Base-by-base conservation (phyloP, 2,888 invertebrate species). In the Drosophila atripex region DNA sequence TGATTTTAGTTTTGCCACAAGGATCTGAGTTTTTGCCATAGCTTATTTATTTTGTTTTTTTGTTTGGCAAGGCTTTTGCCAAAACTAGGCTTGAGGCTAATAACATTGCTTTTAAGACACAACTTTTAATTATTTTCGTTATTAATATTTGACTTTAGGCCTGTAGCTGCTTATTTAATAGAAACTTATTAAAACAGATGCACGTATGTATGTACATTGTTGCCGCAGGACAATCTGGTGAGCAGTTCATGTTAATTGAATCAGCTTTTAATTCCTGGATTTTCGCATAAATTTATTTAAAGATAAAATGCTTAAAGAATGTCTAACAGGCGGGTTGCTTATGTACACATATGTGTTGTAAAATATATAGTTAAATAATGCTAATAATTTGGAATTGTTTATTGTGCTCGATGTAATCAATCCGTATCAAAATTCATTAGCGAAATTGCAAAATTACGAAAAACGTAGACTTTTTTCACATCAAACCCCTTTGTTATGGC, bases 1-100 rank as follows among this genome's bases (percentile, higher is more conserved):
- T 80, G 83, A 80, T 80, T 80, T 85, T 80, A 85, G 4, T 82
- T 80, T 86, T 63, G 30, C 39, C 55, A 55, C 16, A 43, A 28
- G 38, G 56, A 32, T 12, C n/a, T 32, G 32, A 12, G 5, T 12
- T n/a, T 32, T 32, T 35, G n/a, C 14, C 14, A 35, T n/a, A 35
- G 6, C 7, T n/a, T 35, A 35, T 35, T 35, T 35, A 35, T 35
- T 35, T 14, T 35, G n/a, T 7, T 35, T 35, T n/a, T 7, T 35
- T 35, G n/a, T 35, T 35, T 35, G 35, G 1, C 35, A 35, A 14
- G 6, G 14, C n/a, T 35, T n/a, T n/a, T 6, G 35, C 7, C 28
- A 28, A 25, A 28, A 28, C 35, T n/a, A 6, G 35, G 35, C 35
- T 35, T 35, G 14, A 35, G 35, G 35, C 35, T 35, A 35, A 35